A percentile compares a stretch with the other conserved stretches of the same genome.
phyloP scores from a whole-genome alignment of 1,140 invertebrate species.

The Mizuhopecten yessoensis region DNA sequence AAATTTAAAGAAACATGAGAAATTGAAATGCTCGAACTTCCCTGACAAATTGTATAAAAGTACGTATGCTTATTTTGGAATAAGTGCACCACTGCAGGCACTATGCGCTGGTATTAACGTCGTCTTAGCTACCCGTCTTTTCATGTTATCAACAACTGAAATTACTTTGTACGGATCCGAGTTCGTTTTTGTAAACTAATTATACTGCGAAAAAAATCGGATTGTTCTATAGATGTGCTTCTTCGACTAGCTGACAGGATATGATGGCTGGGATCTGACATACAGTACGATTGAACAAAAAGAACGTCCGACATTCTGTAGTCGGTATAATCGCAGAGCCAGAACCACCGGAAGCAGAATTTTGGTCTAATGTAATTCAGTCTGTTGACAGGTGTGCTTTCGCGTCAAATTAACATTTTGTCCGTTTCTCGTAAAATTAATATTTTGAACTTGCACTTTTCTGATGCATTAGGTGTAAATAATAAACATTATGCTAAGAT shows the following conservation, averaged over 20 bases:
- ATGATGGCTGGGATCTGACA: too few species aligned
- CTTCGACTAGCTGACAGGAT: neutral
- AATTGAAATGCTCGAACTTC: neutral
- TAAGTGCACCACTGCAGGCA: neutral
- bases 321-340: neutral
- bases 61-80: neutral
- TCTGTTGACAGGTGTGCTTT: neutral
- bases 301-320: neutral
- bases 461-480: too few species aligned
- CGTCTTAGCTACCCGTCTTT: neutral
- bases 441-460: too few species aligned
- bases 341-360: neutral
- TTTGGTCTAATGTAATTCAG: neutral
- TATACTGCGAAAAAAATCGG: neutral
- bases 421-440: too few species aligned
- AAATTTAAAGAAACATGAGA: neutral
- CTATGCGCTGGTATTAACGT: neutral
- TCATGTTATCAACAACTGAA: neutral
- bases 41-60: conserved; percentile 4
- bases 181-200: conserved; percentile 6
- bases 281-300: too few species aligned
- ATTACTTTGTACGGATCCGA: neutral
- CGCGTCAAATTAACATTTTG: too few species aligned
- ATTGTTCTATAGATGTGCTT: neutral
- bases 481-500: too few species aligned